Percentiles rank a stretch among this genome's conserved stretches.
phyloP scores from a whole-genome alignment of 2,113 vertebrate genomes.

The Astatoreochromis straeleni region DNA sequence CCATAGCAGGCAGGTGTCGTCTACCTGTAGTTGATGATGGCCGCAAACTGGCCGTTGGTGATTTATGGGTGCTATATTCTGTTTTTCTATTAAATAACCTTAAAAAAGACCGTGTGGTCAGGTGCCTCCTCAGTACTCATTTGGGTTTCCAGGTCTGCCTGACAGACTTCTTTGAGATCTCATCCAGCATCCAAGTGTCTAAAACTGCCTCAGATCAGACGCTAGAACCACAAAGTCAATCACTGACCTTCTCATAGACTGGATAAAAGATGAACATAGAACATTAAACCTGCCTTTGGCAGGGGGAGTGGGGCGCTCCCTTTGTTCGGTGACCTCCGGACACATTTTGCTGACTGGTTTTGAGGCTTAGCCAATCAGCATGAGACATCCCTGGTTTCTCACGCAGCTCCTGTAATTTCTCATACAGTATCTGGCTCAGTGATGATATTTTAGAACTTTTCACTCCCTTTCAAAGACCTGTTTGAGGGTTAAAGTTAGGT shows the following conservation, averaged over 20 bases:
- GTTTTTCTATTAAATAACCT: neutral
- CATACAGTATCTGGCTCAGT: neutral
- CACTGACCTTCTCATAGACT: neutral
- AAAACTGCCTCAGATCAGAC: neutral
- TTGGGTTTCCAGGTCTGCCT: neutral
- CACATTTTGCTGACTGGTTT: neutral
- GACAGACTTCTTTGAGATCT: neutral
- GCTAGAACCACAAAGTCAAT: neutral
- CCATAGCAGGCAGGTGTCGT: accelerated
- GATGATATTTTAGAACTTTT: neutral
- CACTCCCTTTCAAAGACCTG: neutral
- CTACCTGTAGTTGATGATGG: neutral
- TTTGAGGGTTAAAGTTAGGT: neutral
- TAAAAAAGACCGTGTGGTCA: accelerated
- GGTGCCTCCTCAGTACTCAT: accelerated
- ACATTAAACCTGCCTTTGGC: neutral
- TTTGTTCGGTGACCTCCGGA: neutral
- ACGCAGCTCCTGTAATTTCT: accelerated
- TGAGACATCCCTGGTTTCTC: neutral
- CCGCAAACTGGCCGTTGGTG: neutral
- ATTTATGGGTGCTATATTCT: neutral
- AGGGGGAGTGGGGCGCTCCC: neutral
- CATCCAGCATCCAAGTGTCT: neutral
- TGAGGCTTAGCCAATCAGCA: neutral
- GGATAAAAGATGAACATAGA: neutral